Evolutionary conservation across 2,113 vertebrate genomes (phyloP), one percentile per base, ranked within the genome.

Genomic region (Phalacrocorax pelagicus): DNA sequence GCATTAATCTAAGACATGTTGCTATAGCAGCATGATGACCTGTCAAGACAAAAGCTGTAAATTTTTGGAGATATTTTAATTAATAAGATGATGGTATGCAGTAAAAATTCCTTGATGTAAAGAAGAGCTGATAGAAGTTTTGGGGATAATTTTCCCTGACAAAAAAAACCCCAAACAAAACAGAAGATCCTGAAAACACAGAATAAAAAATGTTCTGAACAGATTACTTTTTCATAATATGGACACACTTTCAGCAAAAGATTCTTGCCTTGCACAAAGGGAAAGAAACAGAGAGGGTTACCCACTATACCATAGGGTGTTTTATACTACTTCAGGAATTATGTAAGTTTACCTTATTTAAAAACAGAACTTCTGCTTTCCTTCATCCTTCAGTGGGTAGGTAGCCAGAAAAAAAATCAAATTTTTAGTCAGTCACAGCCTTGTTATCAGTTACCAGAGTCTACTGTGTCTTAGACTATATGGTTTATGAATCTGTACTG

Each of bases 21-120:
- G 2, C 40, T 29, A 11, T 8, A n/a, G 12, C 21, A 47, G 34
- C 8, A 6, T 14, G 5, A 12, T 47, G 15, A 69, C 12, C 0
- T 1, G 36, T 73, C 63, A 70, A 29, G 14, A 57, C 12, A 79
- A 67, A 47, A n/a, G 1, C 3, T 22, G 34, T 29, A 63, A 8
- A 21, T 40, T 70, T 75, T 54, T 61, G 61, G 40, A 81, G 16
- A 10, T 17, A 22, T 24, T 65, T 75, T 81, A 44, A 55, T 44
- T 61, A 52, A 20, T 38, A 65, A 34, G 54, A 21, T 3, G 54
- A 21, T 3, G 2, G 1, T 34, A 46, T 6, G 7, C 9, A 47
- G 24, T 14, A 12, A 80, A 32, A 80, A 57, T 34, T 73, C 4
- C 11, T 4, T 32, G 11, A 44, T 42, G 15, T 23, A 63, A 74